Evolutionary conservation across 2,888 invertebrate species (phyloP).

Genomic region (Dascillus cervinus): DNA sequence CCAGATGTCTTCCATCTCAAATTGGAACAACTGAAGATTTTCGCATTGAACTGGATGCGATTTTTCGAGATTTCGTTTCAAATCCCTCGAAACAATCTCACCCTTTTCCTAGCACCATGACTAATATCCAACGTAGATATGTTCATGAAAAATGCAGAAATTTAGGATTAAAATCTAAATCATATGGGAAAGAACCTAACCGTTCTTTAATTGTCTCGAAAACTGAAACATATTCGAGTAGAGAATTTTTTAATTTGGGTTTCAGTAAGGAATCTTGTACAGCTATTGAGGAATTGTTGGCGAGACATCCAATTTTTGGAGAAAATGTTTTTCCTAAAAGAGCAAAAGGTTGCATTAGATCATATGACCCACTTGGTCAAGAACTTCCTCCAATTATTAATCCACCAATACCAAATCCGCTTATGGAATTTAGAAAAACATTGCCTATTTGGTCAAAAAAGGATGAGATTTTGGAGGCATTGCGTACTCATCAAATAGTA

Average conservation of each 20-base stretch:
- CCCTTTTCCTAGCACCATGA: no score
- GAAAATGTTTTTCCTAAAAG: slow-evolving; percentile 6
- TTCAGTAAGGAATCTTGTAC: neutral
- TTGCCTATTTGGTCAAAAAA: slow-evolving; percentile 63
- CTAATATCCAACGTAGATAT: slow-evolving; percentile 70
- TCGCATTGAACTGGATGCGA: no score
- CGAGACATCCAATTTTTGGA: neutral
- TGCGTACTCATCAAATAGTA: slow-evolving; percentile 61
- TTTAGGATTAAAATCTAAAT: slow-evolving; percentile 70
- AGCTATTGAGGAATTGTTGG: neutral
- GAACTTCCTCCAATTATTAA: slow-evolving; percentile 9
- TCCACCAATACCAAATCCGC: slow-evolving; percentile 48
- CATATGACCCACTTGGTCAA: slow-evolving; percentile 11
- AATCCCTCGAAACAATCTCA: no score
- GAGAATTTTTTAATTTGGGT: neutral
- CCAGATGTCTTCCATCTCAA: no score
- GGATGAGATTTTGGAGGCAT: slow-evolving; percentile 57
- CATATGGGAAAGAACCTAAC: slow-evolving; percentile 60
- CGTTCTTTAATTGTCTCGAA: slow-evolving; percentile 5
- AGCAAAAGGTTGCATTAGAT: neutral
- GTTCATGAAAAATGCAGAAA: slow-evolving; percentile 64
- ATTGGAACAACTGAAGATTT: no score
- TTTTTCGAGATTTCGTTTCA: no score
- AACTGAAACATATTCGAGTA: neutral
- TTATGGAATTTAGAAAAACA: slow-evolving; percentile 52